Conservation (phyloP, 2,888 invertebrate genomes). For the Leucoma salicis region DNA sequence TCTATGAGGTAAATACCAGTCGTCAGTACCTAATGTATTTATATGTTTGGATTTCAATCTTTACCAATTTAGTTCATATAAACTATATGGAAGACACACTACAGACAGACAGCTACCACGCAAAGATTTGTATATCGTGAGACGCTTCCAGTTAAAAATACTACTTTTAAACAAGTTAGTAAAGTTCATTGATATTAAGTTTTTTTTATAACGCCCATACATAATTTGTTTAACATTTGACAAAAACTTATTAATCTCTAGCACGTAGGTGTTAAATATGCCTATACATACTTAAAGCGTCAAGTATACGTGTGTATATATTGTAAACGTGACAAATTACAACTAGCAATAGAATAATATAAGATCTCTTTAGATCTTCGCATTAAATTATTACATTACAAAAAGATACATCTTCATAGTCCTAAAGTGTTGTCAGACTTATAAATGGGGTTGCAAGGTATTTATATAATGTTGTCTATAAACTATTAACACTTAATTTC, state of each 20-base stretch:
- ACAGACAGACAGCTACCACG: no score
- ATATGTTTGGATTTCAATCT: no score
- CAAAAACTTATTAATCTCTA: slow-evolving; percentile 29
- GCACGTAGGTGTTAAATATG: slow-evolving; percentile 30
- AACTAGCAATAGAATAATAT: not conserved
- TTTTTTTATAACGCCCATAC: slow-evolving; percentile 28
- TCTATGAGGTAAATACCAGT: no score
- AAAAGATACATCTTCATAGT: not conserved
- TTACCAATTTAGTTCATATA: no score
- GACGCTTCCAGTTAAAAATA: no score
- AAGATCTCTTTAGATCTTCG: not conserved
- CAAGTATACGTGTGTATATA: slow-evolving; percentile 12
- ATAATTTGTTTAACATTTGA: slow-evolving; percentile 6
- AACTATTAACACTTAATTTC: no score
- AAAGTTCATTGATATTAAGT: slow-evolving; percentile 32
- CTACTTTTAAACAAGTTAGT: not conserved
- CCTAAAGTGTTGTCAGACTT: not conserved
- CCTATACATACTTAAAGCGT: slow-evolving; percentile 14
- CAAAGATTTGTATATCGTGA: no score
- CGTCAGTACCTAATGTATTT: no score
- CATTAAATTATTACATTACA: not conserved
- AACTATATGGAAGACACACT: no score
- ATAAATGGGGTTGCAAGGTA: not conserved
- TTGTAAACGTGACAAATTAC: not conserved
- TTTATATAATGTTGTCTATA: no score